These are phyloP conservation scores for Tetramorium bicarinatum DNA, from an alignment of 2,888 invertebrate genomes.

Conservation along the genomic window DNA sequence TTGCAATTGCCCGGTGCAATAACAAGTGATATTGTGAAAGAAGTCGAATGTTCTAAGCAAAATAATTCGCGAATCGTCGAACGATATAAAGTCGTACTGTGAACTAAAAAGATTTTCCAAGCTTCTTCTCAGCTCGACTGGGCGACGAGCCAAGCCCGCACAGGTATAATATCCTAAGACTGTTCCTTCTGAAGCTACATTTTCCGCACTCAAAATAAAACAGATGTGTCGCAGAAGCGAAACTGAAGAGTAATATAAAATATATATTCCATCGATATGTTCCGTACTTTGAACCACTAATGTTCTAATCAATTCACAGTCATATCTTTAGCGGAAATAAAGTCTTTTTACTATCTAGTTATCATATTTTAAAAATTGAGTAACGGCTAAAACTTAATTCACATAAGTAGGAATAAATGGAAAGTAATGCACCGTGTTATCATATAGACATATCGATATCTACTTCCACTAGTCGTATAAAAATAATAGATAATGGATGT, in stretches of 20 bases:
- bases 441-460: neutral
- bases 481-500: neutral
- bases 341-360: neutral
- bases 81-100: conserved; percentile 6
- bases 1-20: neutral
- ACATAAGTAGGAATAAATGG: neutral
- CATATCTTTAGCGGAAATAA: neutral
- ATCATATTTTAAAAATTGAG: neutral
- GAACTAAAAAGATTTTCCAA: neutral
- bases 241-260: neutral
- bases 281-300: neutral
- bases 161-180: neutral
- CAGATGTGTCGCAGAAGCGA: neutral
- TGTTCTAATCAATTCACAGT: neutral
- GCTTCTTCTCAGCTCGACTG: neutral
- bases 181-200: conserved; percentile 9
- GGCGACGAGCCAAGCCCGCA: conserved; percentile 17
- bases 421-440: neutral
- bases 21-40: neutral
- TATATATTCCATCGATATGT: neutral
- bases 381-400: neutral
- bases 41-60: neutral
- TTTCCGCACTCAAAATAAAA: conserved; percentile 26
- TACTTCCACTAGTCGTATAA: neutral
- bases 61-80: conserved; percentile 6